phyloP scores from a whole-genome alignment of 2,888 invertebrate species.

The Drosophila kuntzei region DNA sequence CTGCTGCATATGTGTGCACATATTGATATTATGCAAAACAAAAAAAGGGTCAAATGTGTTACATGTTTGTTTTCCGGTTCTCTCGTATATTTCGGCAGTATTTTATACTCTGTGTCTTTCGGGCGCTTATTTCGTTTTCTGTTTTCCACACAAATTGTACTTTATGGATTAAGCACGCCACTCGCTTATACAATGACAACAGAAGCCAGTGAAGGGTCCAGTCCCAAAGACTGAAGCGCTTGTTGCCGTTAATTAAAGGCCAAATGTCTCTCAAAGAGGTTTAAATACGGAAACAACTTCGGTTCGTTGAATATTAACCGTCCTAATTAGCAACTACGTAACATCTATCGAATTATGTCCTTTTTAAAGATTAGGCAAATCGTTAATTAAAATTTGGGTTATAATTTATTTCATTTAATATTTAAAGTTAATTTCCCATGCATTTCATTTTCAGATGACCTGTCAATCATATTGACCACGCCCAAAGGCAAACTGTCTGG shows the following conservation, averaged over 20 bases:
- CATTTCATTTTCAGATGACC: background rate
- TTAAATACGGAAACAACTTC: slow-evolving; percentile 32
- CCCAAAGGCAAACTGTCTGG: background rate
- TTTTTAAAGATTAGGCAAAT: slow-evolving; percentile 41
- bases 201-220: slow-evolving; percentile 21
- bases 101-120: slow-evolving; percentile 9
- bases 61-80: slow-evolving; percentile 44
- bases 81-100: slow-evolving; percentile 30
- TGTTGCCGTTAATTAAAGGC: slow-evolving; percentile 66
- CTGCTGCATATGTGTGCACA: slow-evolving; percentile 45
- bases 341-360: slow-evolving; percentile 14
- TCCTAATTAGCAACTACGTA: slow-evolving; percentile 34
- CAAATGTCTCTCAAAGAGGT: slow-evolving; percentile 27
- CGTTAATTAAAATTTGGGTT: background rate
- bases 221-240: slow-evolving; percentile 19
- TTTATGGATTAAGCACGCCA: slow-evolving; percentile 70
- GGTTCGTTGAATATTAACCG: slow-evolving; percentile 33
- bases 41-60: slow-evolving; percentile 71
- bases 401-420: slow-evolving; percentile 14
- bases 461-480: background rate
- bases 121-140: slow-evolving; percentile 10
- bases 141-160: slow-evolving; percentile 65
- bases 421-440: slow-evolving; percentile 9
- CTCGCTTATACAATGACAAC: slow-evolving; percentile 56
- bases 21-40: slow-evolving; percentile 59